Evolutionary conservation across 2,797 vertebrate genomes (phyloP), one percentile per base, ranked within the genome.

Genomic region (Cheirogaleus major): DNA sequence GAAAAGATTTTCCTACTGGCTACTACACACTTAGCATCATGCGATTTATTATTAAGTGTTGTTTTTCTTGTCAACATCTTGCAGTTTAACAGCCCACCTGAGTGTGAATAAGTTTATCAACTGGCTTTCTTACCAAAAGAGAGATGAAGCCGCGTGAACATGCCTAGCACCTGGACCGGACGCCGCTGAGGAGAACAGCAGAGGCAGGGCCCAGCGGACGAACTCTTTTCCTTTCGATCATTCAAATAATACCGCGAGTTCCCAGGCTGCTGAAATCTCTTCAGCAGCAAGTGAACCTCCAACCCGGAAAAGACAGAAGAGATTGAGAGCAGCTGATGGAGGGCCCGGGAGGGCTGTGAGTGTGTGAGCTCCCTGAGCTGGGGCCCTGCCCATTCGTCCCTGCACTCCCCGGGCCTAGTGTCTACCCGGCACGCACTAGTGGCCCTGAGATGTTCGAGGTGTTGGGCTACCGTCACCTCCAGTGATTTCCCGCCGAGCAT

Each of bases 61-160:
- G 25, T 86, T 90, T 80, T 69, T 23, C 85, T 43, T 22, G 76
- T 61, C 57, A 87, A 22, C 30, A 20, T 55, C 82, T 35, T 35
- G 35, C 50, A 84, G 55, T 73, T 92, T 48, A 63, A 79, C 57
- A 72, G 69, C 63, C 55, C 80, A 50, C 41, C 69, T 20, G 30
- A 65, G 93, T 90, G 82, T 65, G 78, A 70, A 75, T 89, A 35
- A 57, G 84, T 91, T 82, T 89, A 80, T 59, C 63, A 83, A n/a
- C 45, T 18, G n/a, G 23, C 57, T 85, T 96, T 93, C 79, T 90
- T 90, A 87, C 13, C 15, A 35, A 38, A 88, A 75, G 81, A 91
- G 30, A 38, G 81, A 32, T 55, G 72, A 61, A 50, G 32, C 67
- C 76, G 63, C 15, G 9, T 6, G n/a, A 25, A 81, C n/a, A 13